Conservation (phyloP, 2,888 invertebrate genomes). For the Drosophila monieri region DNA sequence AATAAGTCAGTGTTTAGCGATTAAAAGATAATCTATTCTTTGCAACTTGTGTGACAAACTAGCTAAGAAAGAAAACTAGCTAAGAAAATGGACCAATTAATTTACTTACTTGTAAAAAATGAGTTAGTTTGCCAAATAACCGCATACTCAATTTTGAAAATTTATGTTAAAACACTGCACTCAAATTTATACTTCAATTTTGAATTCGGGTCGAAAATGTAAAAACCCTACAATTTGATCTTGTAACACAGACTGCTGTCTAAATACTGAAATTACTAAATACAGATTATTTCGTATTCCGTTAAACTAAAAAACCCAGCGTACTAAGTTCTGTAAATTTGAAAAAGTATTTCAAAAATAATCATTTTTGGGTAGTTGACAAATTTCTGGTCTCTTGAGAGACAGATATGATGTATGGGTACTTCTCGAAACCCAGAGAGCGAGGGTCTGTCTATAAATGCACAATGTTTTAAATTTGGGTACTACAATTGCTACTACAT, state of each 20-base stretch:
- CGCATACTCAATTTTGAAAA: constrained; percentile 46
- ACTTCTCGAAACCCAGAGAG: constrained; percentile 30
- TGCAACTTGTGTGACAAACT: too few relatives aligned
- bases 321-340: constrained; percentile 12
- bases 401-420: constrained; percentile 2
- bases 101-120: constrained; percentile 58
- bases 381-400: not conserved
- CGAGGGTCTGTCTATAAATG: constrained; percentile 29
- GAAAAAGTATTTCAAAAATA: not conserved
- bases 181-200: constrained; percentile 40
- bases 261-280: constrained; percentile 39
- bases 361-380: not conserved
- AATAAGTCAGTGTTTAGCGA: too few relatives aligned
- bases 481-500: constrained; percentile 53
- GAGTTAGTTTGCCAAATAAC: constrained; percentile 60
- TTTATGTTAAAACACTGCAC: not conserved
- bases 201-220: constrained; percentile 21
- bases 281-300: not conserved
- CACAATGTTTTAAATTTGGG: constrained; percentile 47
- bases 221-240: constrained; percentile 31
- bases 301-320: not conserved
- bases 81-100: too few relatives aligned
- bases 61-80: too few relatives aligned
- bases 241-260: constrained; percentile 12
- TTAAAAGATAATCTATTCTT: too few relatives aligned